Evolutionary conservation across 2,797 vertebrate species (phyloP), one percentile per base, ranked within the genome.

Genomic region (Avahi laniger): DNA sequence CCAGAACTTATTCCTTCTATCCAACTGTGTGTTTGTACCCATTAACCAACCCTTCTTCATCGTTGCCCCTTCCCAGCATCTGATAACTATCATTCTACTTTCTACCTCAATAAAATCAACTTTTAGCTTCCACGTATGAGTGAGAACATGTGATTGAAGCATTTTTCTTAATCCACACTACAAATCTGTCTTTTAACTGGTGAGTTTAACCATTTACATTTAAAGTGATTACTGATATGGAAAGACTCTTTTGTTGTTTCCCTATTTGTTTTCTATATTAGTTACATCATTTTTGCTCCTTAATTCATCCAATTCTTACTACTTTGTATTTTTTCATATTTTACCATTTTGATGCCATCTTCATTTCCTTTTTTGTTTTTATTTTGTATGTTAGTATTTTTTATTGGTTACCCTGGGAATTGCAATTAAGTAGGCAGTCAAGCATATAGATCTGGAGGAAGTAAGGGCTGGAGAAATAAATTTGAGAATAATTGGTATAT

Each of bases 391-490:
- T 35, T 67, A 70, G 78, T n/a, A 81, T 80, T 52, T 80, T 24
- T 30, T 65, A 57, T 89, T 92, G 70, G 33, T 87, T 94, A 83
- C 28, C 3, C 26, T 89, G 1, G 22, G 14, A 97, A 85, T 89
- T 89, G 11, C 43, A 93, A 59, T 87, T 89, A 96, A 75, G 41
- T 73, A 93, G 9, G 18, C n/a, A 70, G 17, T 83, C 81, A 33
- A 94, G 2, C 83, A 73, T 76, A 70, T 18, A 91, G 33, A 46
- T 92, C 35, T 91, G 46, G 48, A 24, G 35, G 15, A 95, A 78
- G n/a, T 87, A 54, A 92, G 30, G 18, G 12, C 14, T 75, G 9
- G 59, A 96, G n/a, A 92, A 97, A 86, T 82, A 83, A 93, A 92
- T 73, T 89, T 12, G 43, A 65, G 84, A 57, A 79, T 91, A 83